These are phyloP conservation scores for Acleris literana DNA, from an alignment of 2,888 invertebrate species.

Conservation along the genomic window DNA sequence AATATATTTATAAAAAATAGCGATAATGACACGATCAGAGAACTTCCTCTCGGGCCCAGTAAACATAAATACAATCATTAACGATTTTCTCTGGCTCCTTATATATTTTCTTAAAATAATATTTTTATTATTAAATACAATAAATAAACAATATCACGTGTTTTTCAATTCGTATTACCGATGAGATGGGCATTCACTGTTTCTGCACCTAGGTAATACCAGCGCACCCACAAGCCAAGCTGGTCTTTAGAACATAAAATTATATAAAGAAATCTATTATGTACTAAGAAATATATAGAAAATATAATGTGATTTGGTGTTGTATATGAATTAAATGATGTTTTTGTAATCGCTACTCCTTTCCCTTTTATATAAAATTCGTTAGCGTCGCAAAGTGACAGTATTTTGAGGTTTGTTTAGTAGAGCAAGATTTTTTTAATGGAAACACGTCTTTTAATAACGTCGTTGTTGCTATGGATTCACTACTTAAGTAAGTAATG, in stretches of 20 bases:
- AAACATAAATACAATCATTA: conserved; percentile 52
- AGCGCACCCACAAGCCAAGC: conserved; percentile 52
- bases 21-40: conserved; percentile 49
- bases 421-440: too few species aligned
- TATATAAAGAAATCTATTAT: conserved; percentile 76
- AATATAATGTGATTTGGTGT: conserved; percentile 84
- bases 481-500: too few species aligned
- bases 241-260: conserved; percentile 60
- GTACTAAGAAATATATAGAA: conserved; percentile 76
- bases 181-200: conserved; percentile 42
- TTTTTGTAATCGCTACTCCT: conserved; percentile 78
- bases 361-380: conserved; percentile 59
- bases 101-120: conserved; percentile 70
- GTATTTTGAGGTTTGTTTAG: too few species aligned
- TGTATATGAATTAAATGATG: conserved; percentile 82
- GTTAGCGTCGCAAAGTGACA: background rate
- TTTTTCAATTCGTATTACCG: conserved; percentile 62
- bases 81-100: conserved; percentile 52
- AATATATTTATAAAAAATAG: conserved; percentile 58
- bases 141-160: conserved; percentile 50
- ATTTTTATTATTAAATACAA: conserved; percentile 60
- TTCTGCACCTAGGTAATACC: conserved; percentile 38
- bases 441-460: too few species aligned
- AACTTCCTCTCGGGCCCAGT: conserved; percentile 69
- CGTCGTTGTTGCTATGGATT: too few species aligned